Percentiles rank a stretch among this genome's conserved stretches.
Evolutionary conservation across 2,797 vertebrate genomes (phyloP).

Genomic region (Myotis pilosus): DNA sequence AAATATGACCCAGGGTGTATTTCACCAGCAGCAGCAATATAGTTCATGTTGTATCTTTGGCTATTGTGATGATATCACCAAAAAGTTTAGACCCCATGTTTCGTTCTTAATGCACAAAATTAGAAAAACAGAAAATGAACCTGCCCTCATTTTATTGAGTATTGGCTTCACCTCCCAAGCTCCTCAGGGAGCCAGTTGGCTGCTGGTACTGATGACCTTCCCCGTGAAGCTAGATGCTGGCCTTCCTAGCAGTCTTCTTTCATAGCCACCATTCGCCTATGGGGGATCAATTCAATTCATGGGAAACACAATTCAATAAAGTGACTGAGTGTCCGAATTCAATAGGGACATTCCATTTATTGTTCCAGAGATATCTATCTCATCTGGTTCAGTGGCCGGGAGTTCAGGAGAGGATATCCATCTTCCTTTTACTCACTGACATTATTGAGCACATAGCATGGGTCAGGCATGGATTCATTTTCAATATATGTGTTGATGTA

Average conservation of each 20-base stretch:
- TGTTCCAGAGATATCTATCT: not conserved
- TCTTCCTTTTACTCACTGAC: not conserved
- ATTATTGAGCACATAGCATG: not conserved
- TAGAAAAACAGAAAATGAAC: not conserved
- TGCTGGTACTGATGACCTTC: not conserved
- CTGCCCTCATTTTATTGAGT: not conserved
- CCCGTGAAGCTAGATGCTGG: not conserved
- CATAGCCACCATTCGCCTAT: not conserved
- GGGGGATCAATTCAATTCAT: not conserved
- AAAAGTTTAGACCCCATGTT: not conserved
- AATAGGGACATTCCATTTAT: not conserved
- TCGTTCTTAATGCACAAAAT: not conserved
- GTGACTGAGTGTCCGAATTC: not conserved
- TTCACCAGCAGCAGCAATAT: too few relatives aligned
- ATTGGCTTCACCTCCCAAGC: not conserved
- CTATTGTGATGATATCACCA: not conserved
- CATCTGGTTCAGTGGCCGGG: not conserved
- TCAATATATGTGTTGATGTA: not conserved
- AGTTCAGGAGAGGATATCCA: not conserved
- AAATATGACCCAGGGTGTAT: not conserved
- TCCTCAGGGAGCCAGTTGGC: rapidly evolving
- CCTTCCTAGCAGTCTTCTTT: not conserved
- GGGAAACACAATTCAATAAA: not conserved
- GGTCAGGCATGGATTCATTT: not conserved
- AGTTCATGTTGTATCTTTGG: not conserved